Base-by-base conservation (phyloP, 2,888 invertebrate species). In the Chalcosyrphus nemorum region DNA sequence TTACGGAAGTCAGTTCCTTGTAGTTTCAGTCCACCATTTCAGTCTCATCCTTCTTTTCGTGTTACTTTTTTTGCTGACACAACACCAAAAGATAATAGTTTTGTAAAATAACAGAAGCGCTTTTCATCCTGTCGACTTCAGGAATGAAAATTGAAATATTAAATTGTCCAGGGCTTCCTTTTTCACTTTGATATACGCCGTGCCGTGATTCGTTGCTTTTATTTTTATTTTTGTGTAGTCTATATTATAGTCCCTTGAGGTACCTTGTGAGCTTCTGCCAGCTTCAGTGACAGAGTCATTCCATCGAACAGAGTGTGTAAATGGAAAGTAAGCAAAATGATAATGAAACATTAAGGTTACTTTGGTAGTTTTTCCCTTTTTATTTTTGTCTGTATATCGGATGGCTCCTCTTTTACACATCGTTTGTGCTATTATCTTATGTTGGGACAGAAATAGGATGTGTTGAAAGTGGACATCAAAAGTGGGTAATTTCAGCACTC, bases 91-190 rank as follows among this genome's bases (percentile, higher is more conserved):
- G n/a, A 15, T 59, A 61, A 72, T 52, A 56, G 15, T 52, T 57
- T 52, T 38, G 21, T 24, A n/a, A 24, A 68, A 61, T 63, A 63
- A 38, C 54, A 56, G 47, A 63, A 35, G 63, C 56, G 63, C 77
- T 29, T 70, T 70, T 70, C 54, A 68, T 61, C 13, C 38, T 61
- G 52, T 70, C 41, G 21, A 52, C 9, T 19, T 11, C 17, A 32
- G 9, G 27, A 38, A 38, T 41, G 35, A 41, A 75, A 75, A 41
- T 76, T 45, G 61, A 61, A 71, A 65, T 78, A 78, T 71, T 71
- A 78, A 78, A 56, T 65, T 71, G 29, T 71, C 56, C 71, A 65
- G 9, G 47, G 32, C 35, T 50, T 54, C 29, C 24, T 56, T 15
- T 56, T 15, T 41, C 32, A 2, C 54, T 29, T 27, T 63, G 24